A percentile compares a stretch with the other conserved stretches of the same genome.
phyloP scores from a whole-genome alignment of 2,888 invertebrate species.

The Cosmia pyralina region DNA sequence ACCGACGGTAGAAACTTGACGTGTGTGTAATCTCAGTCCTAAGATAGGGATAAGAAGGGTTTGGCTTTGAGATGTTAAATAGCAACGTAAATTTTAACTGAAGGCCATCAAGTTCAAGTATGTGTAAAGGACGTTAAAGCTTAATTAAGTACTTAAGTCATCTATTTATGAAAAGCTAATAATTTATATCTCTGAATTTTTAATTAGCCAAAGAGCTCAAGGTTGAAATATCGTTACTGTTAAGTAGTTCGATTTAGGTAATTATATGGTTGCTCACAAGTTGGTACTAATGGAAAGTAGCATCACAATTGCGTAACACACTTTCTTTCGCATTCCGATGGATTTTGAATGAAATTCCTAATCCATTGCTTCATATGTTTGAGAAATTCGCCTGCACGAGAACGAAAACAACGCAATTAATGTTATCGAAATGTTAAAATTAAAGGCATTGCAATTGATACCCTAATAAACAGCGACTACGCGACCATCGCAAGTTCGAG shows the following conservation, averaged over 20 bases:
- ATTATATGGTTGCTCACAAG: neutral
- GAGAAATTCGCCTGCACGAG: no score
- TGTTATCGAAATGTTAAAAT: no score
- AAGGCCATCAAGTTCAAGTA: slow-evolving; percentile 45
- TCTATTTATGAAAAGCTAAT: neutral
- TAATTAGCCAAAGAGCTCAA: neutral
- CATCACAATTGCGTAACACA: no score
- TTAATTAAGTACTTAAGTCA: neutral
- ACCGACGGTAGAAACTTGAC: slow-evolving; percentile 56
- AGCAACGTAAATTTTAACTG: slow-evolving; percentile 57
- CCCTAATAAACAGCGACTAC: no score
- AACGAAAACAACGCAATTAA: no score
- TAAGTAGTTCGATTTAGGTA: no score
- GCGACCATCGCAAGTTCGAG: no score
- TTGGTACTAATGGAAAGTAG: no score
- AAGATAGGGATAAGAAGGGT: slow-evolving; percentile 61
- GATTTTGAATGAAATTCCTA: no score
- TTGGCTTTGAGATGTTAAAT: slow-evolving; percentile 57
- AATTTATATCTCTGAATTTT: neutral
- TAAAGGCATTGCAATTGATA: no score
- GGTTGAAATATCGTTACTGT: neutral
- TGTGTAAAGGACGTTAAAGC: slow-evolving; percentile 14
- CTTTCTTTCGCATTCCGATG: no score
- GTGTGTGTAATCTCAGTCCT: slow-evolving; percentile 62
- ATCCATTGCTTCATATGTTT: no score